Evolutionary conservation across 2,113 vertebrate species (phyloP).

Genomic region (Noctilio leporinus): DNA sequence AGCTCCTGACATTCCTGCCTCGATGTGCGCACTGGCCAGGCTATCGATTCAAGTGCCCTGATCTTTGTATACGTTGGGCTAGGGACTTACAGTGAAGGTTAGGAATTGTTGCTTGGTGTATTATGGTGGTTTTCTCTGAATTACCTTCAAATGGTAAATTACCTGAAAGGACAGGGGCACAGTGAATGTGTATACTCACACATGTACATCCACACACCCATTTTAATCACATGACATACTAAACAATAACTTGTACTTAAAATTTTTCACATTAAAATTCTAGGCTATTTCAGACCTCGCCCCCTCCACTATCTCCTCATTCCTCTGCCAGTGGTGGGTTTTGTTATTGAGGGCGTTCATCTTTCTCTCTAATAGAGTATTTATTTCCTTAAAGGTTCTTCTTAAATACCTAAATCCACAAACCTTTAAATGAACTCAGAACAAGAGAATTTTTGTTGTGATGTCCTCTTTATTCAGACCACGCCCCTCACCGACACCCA

Average conservation of each 20-base stretch:
- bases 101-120: neutral
- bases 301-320: neutral
- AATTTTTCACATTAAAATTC: slow-evolving; percentile 12
- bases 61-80: neutral
- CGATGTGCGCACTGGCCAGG: neutral
- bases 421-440: slow-evolving; percentile 3
- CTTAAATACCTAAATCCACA: neutral
- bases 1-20: slow-evolving; percentile 6
- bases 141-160: slow-evolving; percentile 15
- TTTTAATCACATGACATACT: neutral
- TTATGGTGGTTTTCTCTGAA: neutral
- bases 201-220: no score
- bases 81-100: neutral
- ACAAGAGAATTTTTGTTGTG: neutral
- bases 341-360: neutral
- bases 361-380: neutral
- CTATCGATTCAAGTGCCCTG: neutral
- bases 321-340: neutral
- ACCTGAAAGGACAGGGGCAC: neutral
- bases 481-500: neutral
- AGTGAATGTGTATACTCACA: neutral
- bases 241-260: neutral
- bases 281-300: neutral
- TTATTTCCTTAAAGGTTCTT: neutral
- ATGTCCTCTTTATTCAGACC: neutral